Evolutionary conservation across 2,797 vertebrate species (phyloP).

Genomic region (Acipenser ruthenus): DNA sequence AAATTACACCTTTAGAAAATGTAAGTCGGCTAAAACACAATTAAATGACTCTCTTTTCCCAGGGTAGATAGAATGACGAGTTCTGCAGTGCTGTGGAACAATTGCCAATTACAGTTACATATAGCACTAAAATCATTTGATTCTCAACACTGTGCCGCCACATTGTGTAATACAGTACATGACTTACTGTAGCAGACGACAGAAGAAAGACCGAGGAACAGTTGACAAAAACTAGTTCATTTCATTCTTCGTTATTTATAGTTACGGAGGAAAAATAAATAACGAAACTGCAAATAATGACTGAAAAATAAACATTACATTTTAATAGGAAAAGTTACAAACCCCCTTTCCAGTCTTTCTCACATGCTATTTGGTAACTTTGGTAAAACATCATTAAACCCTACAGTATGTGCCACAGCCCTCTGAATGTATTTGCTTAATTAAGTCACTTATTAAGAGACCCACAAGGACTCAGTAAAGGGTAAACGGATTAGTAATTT

Average conservation of each 20-base stretch:
- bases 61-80: neutral
- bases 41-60: conserved; percentile 3
- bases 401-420: too few relatives aligned
- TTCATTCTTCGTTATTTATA: too few relatives aligned
- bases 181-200: neutral
- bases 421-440: too few relatives aligned
- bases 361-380: too few relatives aligned
- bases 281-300: too few relatives aligned
- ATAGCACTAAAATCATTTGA: neutral
- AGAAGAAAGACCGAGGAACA: neutral
- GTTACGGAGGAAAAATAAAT: too few relatives aligned
- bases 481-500: conserved; percentile 30
- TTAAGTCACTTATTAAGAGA: too few relatives aligned
- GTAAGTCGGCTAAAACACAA: conserved; percentile 3
- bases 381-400: too few relatives aligned
- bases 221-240: neutral
- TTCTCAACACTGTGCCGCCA: neutral
- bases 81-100: neutral
- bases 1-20: conserved; percentile 6
- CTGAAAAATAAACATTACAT: too few relatives aligned
- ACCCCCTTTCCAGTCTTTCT: too few relatives aligned
- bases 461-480: too few relatives aligned
- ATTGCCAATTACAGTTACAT: conserved; percentile 7
- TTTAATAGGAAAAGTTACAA: too few relatives aligned
- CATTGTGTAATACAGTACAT: neutral